These are phyloP conservation scores for Pitta sordida DNA, from an alignment of 2,113 vertebrate genomes.

Conservation along the genomic window DNA sequence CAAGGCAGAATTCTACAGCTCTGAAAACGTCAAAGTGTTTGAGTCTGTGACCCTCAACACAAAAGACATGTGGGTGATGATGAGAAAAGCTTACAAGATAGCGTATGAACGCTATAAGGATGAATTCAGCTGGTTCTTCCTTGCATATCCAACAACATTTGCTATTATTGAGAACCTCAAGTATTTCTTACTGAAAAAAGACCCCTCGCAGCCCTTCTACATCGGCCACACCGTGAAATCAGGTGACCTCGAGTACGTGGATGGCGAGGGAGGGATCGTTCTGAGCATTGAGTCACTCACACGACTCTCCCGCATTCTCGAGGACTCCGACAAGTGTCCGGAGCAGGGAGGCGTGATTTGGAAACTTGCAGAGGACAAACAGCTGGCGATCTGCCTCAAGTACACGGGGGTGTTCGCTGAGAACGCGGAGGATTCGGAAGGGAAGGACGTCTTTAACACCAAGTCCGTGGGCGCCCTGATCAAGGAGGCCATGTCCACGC, in stretches of 20 bases:
- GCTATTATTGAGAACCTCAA: conserved; percentile 98
- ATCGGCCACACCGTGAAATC: conserved; percentile 87
- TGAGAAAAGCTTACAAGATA: conserved; percentile 86
- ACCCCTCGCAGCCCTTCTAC: conserved; percentile 90
- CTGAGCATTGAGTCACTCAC: conserved; percentile 87
- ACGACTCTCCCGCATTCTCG: conserved; percentile 76
- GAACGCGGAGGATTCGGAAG: conserved; percentile 87
- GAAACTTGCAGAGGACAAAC: conserved; percentile 91
- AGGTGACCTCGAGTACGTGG: conserved; percentile 91
- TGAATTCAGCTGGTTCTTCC: conserved; percentile 89
- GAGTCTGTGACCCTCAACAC: conserved; percentile 84
- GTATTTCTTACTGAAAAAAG: conserved; percentile 89
- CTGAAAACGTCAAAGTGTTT: conserved; percentile 84
- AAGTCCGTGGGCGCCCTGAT: conserved; percentile 80
- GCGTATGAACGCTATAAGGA: conserved; percentile 82
- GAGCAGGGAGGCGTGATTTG: conserved; percentile 84
- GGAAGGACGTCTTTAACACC: conserved; percentile 89
- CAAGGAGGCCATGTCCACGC: conserved; percentile 83
- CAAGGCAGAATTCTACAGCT: conserved; percentile 89
- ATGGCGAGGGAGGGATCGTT: conserved; percentile 85
- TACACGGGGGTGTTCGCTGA: conserved; percentile 89
- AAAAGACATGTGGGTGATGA: conserved; percentile 85
- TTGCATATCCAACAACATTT: conserved; percentile 86
- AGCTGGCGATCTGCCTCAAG: conserved; percentile 92
- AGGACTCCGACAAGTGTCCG: conserved; percentile 83